A percentile compares a stretch with the other conserved stretches of the same genome.
Conservation (phyloP, 2,797 vertebrate genomes). For the Nasua narica region DNA sequence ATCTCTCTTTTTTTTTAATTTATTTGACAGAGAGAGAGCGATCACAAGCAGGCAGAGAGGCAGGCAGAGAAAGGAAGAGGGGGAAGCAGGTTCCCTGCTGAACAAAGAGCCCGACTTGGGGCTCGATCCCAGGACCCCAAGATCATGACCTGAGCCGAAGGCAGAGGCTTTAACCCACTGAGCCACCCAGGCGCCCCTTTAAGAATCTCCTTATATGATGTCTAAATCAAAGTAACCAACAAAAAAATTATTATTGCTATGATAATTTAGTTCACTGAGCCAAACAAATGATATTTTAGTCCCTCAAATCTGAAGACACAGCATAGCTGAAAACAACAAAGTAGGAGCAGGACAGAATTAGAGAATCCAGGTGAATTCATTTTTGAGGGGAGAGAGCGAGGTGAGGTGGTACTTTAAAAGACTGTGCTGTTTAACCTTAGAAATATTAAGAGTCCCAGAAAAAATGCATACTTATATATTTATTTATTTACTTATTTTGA, state of each 20-base stretch:
- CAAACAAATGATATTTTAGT: background rate
- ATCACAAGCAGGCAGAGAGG: no score
- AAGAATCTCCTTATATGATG: background rate
- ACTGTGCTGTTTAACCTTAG: background rate
- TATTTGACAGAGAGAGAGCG: no score
- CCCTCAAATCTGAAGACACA: background rate
- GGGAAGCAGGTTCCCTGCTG: no score
- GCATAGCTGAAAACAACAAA: background rate
- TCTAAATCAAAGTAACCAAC: background rate
- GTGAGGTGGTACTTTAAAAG: background rate
- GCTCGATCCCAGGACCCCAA: no score
- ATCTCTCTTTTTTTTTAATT: no score
- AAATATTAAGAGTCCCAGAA: constrained; percentile 3
- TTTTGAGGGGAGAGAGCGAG: background rate
- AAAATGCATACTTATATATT: background rate
- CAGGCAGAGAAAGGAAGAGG: no score
- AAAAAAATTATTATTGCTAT: background rate
- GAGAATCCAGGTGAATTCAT: background rate
- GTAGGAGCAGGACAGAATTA: background rate
- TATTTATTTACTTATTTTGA: background rate
- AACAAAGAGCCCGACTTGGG: no score
- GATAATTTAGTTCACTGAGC: constrained; percentile 11
- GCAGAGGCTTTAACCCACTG: no score
- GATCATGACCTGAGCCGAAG: no score
- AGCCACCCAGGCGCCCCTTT: background rate